These are phyloP conservation scores for Salvator merianae DNA, from an alignment of 2,113 vertebrate species.

Conservation along the genomic window DNA sequence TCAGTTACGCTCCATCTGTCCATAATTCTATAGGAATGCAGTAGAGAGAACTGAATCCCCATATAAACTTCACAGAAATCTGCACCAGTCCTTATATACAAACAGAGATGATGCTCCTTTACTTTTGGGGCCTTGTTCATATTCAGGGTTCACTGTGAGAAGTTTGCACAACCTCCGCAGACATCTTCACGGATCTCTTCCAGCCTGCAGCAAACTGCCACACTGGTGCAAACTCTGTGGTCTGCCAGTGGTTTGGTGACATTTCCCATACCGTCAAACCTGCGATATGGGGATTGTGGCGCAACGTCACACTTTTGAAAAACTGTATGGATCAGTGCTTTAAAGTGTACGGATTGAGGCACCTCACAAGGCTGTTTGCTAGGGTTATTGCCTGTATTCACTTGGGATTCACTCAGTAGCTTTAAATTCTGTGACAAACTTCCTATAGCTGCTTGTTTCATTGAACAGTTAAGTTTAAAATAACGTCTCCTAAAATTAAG, in stretches of 20 bases:
- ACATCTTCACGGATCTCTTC: too few relatives aligned
- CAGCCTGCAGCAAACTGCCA: too few relatives aligned
- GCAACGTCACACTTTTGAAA: too few relatives aligned
- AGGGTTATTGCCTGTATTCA: neutral
- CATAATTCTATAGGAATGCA: neutral
- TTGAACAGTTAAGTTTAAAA: constrained; percentile 29
- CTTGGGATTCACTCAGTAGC: neutral
- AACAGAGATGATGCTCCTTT: neutral
- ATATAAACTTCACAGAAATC: neutral
- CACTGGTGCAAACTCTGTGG: too few relatives aligned
- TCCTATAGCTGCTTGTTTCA: constrained; percentile 8
- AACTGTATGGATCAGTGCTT: neutral
- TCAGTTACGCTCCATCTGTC: neutral
- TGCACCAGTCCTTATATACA: neutral
- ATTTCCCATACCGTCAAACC: too few relatives aligned
- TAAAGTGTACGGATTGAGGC: neutral
- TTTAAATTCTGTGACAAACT: neutral
- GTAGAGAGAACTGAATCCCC: neutral
- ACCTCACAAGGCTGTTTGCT: neutral
- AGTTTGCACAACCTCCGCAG: too few relatives aligned
- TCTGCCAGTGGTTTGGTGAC: too few relatives aligned
- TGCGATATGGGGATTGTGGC: too few relatives aligned
- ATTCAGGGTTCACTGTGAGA: too few relatives aligned
- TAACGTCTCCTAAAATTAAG: constrained; percentile 32
- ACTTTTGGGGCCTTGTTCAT: too few relatives aligned